Evolutionary conservation across 2,797 vertebrate species (phyloP), one percentile per base, ranked within the genome.

Genomic region (Takifugu ocellatus): DNA sequence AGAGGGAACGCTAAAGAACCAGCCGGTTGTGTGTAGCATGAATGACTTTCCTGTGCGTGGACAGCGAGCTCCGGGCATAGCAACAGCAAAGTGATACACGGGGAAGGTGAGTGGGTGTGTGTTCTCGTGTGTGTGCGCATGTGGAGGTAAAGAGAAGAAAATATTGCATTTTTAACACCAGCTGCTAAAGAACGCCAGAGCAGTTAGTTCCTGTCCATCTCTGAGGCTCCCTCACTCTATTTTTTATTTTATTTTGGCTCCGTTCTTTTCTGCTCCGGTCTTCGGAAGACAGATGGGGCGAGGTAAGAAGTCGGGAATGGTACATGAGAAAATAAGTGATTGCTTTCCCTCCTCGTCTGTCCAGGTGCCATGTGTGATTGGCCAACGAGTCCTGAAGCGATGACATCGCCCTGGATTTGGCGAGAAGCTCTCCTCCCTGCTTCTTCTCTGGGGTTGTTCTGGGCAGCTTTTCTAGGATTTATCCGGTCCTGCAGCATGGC

Each of bases 291-390:
- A 24, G 58, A 11, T 5, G 21, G 44, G 42, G 33, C 17, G 51
- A 2, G 14, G 51, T 1, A 25, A 25, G 54, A 44, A 16, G 53
- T 14, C 6, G 5, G 29, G 56, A 61, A 58, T 24, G 52, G 73
- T 65, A 61, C 54, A 51, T 39, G 45, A 72, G 63, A 70, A 68
- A 79, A 78, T 86, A 84, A 86, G 70, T 84, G 77, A 86, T 75
- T 84, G 73, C 60, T 87, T 83, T 87, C 68, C 66, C 79, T 81
- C 66, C 57, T 74, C 29, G 51, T 87, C 81, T 88, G 79, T 85
- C 81, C 87, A 91, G 90, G 90, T 92, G 85, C 80, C 87, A 88
- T 83, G 84, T 87, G 82, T 83, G 83, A 87, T 82, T 85, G 86
- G 83, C 82, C 82, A 67, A 77, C 68, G 6, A 63, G 63, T 75